Evolutionary conservation across 1,140 invertebrate genomes (phyloP).

Genomic region (Archivesica marissinica): DNA sequence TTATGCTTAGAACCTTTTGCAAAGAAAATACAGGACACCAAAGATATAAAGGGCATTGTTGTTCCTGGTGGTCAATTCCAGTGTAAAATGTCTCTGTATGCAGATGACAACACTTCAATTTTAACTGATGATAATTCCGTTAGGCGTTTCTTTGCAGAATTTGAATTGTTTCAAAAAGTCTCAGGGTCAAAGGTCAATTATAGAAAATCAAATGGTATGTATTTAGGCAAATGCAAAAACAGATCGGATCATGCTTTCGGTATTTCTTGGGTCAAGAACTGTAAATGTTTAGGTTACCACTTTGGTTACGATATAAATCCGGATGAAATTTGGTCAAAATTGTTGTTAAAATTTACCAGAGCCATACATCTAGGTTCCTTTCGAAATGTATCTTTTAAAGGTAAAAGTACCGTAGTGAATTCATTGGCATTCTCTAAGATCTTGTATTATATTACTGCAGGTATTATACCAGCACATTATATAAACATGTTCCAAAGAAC

Average conservation of each 20-base stretch:
- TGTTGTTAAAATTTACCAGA: conserved; percentile 55
- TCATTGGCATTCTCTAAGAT: conserved; percentile 65
- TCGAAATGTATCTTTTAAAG: conserved; percentile 62
- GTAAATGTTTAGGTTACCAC: conserved; percentile 62
- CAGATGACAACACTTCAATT: conserved; percentile 68
- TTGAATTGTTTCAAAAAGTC: conserved; percentile 58
- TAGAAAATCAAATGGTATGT: conserved; percentile 65
- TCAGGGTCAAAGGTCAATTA: conserved; percentile 68
- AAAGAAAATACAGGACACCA: conserved; percentile 55
- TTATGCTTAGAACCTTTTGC: conserved; percentile 81
- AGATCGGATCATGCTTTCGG: conserved; percentile 65
- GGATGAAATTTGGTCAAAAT: conserved; percentile 63
- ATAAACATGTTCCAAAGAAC: conserved; percentile 53
- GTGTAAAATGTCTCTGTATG: conserved; percentile 65
- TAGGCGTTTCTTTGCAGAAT: conserved; percentile 37
- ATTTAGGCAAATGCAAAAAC: conserved; percentile 66
- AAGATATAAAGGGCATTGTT: conserved; percentile 64
- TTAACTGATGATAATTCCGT: conserved; percentile 57
- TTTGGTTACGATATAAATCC: conserved; percentile 59
- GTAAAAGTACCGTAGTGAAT: conserved; percentile 64
- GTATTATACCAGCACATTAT: conserved; percentile 61
- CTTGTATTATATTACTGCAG: conserved; percentile 62
- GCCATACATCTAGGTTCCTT: conserved; percentile 44
- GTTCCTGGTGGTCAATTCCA: conserved; percentile 62
- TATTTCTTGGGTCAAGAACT: conserved; percentile 64